These are phyloP conservation scores for Lithobates pipiens DNA, from an alignment of 2,797 vertebrate species.

Conservation along the genomic window DNA sequence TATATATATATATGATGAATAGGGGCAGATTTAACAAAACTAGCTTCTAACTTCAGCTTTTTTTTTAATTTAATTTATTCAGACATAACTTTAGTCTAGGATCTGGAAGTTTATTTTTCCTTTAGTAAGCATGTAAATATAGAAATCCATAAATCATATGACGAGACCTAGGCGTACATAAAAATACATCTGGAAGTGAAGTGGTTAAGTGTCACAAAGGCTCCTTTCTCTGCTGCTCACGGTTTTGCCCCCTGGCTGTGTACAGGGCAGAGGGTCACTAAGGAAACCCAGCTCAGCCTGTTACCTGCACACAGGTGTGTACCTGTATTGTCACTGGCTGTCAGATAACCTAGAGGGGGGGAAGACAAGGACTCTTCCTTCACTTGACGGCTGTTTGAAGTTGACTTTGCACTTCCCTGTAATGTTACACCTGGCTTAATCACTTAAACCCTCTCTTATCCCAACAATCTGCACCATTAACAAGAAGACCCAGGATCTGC, in stretches of 20 bases:
- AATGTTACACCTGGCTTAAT: slow-evolving; percentile 62
- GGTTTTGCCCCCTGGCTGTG: slow-evolving; percentile 52
- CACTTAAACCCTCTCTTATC: slow-evolving; percentile 62
- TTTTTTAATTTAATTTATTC: too few species aligned
- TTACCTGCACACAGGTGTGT: slow-evolving; percentile 60
- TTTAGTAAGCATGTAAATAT: background rate
- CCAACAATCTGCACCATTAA: slow-evolving; percentile 61
- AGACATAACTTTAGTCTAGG: background rate
- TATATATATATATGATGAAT: too few species aligned
- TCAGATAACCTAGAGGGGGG: slow-evolving; percentile 43
- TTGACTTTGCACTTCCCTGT: slow-evolving; percentile 61
- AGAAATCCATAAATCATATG: background rate
- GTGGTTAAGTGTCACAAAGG: slow-evolving; percentile 26
- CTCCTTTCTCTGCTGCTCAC: slow-evolving; percentile 17
- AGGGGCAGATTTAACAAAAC: too few species aligned
- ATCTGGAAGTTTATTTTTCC: background rate
- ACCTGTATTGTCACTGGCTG: slow-evolving; percentile 56
- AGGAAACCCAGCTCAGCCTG: slow-evolving; percentile 41
- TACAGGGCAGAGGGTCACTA: slow-evolving; percentile 54
- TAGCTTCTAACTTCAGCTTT: too few species aligned
- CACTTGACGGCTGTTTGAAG: slow-evolving; percentile 56
- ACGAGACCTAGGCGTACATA: background rate
- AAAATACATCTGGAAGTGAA: background rate
- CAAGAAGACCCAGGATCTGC: slow-evolving; percentile 45
- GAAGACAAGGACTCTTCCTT: slow-evolving; percentile 32